Conservation (phyloP, 1,140 invertebrate species). For the Andrena cerasifolii region DNA sequence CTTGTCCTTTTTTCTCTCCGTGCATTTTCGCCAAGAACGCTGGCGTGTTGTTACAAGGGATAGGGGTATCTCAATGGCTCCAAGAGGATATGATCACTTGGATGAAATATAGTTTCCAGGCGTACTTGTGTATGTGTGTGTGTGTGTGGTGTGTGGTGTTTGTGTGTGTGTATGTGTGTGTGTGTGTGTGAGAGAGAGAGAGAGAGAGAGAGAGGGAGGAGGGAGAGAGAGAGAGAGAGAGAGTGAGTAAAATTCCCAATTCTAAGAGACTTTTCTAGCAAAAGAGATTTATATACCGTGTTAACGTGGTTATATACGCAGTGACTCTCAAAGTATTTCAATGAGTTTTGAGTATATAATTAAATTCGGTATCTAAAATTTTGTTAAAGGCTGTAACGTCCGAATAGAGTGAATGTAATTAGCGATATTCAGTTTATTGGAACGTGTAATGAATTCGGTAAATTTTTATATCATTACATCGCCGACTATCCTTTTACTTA, state of each 20-base stretch:
- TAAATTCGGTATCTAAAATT: not conserved
- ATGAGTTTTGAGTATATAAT: conserved; percentile 9
- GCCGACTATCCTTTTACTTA: no score
- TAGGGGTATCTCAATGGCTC: not conserved
- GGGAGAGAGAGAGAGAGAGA: no score
- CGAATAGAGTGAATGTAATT: not conserved
- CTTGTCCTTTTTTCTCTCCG: conserved; percentile 33
- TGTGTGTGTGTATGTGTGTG: no score
- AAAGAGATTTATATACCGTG: conserved; percentile 24
- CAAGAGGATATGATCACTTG: not conserved
- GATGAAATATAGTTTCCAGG: not conserved
- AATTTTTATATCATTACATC: not conserved
- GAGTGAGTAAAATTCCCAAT: not conserved
- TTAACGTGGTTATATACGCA: conserved; percentile 53
- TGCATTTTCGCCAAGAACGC: conserved; percentile 5
- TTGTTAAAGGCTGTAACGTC: not conserved
- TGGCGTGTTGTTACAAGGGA: not conserved
- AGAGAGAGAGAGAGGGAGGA: no score
- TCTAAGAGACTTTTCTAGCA: not conserved
- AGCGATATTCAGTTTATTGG: not conserved
- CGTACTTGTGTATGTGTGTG: no score
- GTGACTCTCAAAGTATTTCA: conserved; percentile 43
- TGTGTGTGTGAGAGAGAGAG: no score
- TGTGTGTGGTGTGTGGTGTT: no score
- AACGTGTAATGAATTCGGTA: not conserved